Evolutionary conservation across 2,113 vertebrate species (phyloP), one percentile per base, ranked within the genome.

Genomic region (Climacteris rufus): DNA sequence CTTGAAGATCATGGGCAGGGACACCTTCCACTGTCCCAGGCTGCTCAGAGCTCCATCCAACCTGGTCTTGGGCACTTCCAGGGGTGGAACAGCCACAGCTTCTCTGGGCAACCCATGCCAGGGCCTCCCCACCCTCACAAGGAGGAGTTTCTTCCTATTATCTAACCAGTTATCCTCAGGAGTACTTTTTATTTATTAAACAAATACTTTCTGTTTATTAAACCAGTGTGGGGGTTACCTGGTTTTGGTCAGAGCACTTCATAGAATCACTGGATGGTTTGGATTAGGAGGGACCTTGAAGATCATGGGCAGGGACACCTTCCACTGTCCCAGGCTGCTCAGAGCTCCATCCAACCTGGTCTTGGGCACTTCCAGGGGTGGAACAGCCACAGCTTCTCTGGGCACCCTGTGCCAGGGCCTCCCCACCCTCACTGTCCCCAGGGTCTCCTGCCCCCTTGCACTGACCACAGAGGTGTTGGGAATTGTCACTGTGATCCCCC

Each of bases 291-390:
- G 35, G 18, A 65, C 13, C 25, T 25, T 33, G 23, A 57, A 72
- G 4, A 1, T 1, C 42, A 19, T 7, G 74, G 37, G 19, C 54
- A 63, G 40, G 49, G 57, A 27, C 42, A 57, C 10, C 1, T 88
- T 1, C 18, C 21, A 3, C 49, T 8, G 0, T 3, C 11, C 24
- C 56, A 49, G 49, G 20, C 0, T 15, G 30, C 14, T 31, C 65
- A n/a, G 7, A 47, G 2, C 28, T 28, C 15, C 1, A 2, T 39
- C 57, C 74, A 69, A 1, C 47, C 54, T 63, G 40, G 13, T 35
- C 30, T 64, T 40, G 57, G 75, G 0, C 56, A 56, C 49, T 71
- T 0, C 30, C 35, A 79, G 20, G 57, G 35, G 35, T 35, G 54
- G 45, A 15, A 2, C 37, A 60, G 0, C 60, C 35, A 0, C 37